Conservation (phyloP, 2,113 vertebrate genomes). For the Phyllopteryx taeniolatus region DNA sequence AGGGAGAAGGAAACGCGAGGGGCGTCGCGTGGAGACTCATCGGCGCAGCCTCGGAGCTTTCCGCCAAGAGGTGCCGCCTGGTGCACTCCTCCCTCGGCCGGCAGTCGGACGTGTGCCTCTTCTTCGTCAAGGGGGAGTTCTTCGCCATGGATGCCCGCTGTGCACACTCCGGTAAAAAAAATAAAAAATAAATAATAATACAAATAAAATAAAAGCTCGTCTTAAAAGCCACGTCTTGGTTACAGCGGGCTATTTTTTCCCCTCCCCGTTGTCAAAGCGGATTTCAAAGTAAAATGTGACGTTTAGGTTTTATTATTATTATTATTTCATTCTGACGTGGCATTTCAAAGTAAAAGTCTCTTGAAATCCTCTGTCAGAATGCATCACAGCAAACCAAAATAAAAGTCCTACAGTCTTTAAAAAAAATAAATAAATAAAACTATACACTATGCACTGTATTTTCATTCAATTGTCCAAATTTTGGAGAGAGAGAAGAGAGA, state of each 20-base stretch:
- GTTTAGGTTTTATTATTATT: background rate
- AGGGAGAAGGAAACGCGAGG: conserved; percentile 35
- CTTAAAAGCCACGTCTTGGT: background rate
- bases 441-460: no score
- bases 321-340: background rate
- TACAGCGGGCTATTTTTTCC: background rate
- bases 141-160: conserved; percentile 76
- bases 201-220: background rate
- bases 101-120: conserved; percentile 68
- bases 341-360: background rate
- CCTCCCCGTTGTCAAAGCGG: background rate
- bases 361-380: background rate
- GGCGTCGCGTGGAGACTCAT: conserved; percentile 64
- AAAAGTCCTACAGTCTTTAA: background rate
- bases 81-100: conserved; percentile 64
- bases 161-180: conserved; percentile 65
- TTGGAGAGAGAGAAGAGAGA: no score
- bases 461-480: no score
- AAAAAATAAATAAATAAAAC: no score
- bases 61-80: conserved; percentile 62
- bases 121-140: conserved; percentile 67
- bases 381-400: background rate
- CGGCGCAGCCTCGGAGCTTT: conserved; percentile 64
- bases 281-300: background rate
- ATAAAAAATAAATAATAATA: no score